A percentile compares a stretch with the other conserved stretches of the same genome.
These are phyloP conservation scores for Silurus glanis DNA, from an alignment of 2,113 vertebrate species.

Conservation along the genomic window DNA sequence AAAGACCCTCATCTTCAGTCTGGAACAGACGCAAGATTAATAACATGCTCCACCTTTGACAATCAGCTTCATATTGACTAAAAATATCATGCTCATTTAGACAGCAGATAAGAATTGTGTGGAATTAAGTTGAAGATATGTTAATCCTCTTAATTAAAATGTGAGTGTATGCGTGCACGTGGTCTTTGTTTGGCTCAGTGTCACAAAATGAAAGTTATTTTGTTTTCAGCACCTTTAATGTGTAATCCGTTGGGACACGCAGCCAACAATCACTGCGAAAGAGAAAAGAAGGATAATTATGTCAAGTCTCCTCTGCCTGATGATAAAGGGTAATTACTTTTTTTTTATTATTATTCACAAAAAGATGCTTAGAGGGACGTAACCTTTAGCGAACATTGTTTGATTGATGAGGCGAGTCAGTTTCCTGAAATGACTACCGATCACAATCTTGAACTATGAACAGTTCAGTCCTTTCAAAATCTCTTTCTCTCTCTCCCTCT, in stretches of 20 bases:
- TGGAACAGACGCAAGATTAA: neutral
- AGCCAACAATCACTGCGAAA: conserved; percentile 63
- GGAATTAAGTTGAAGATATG: conserved; percentile 20
- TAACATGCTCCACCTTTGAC: neutral
- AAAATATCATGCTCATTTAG: neutral
- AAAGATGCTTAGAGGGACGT: conserved; percentile 66
- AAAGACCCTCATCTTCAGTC: neutral
- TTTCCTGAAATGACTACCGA: conserved; percentile 72
- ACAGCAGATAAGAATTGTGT: neutral
- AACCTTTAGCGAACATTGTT: conserved; percentile 72
- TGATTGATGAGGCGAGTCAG: conserved; percentile 75
- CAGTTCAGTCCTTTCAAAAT: conserved; percentile 20
- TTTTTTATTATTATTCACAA: conserved; percentile 72
- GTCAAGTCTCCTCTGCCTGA: conserved; percentile 72
- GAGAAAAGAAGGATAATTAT: conserved; percentile 68
- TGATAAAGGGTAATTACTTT: conserved; percentile 80
- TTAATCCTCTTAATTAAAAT: conserved; percentile 26
- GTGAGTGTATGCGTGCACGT: neutral
- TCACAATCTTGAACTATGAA: conserved; percentile 54
- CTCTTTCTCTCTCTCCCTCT: neutral
- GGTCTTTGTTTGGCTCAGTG: conserved; percentile 31
- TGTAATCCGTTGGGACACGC: conserved; percentile 67
- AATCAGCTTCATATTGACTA: conserved; percentile 10
- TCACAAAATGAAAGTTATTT: conserved; percentile 40
- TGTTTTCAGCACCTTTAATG: conserved; percentile 8